phyloP scores from a whole-genome alignment of 2,113 vertebrate species.

The Psittacula cyanocephala region DNA sequence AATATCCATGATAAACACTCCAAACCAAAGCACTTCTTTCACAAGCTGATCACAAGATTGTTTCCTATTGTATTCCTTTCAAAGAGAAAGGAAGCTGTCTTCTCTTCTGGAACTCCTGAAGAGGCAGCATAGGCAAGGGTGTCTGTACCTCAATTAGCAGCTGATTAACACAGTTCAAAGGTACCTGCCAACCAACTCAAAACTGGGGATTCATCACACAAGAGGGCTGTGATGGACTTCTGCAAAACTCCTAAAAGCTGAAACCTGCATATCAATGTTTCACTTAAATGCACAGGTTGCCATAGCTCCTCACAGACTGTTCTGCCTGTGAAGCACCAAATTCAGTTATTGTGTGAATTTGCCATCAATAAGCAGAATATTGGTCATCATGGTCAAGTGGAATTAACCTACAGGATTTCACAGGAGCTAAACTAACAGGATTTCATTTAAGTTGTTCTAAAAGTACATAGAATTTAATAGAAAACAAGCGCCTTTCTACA shows the following conservation, averaged over 20 bases:
- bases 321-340: not conserved
- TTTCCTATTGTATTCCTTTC: not conserved
- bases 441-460: not conserved
- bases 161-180: not conserved
- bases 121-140: not conserved
- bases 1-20: too few relatives aligned
- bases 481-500: not conserved
- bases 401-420: not conserved
- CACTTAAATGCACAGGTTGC: not conserved
- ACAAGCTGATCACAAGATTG: not conserved
- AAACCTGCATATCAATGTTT: not conserved
- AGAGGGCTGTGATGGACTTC: rapidly evolving
- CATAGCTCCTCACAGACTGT: not conserved
- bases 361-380: not conserved
- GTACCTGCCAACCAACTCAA: not conserved
- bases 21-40: not conserved
- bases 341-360: not conserved
- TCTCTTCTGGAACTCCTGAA: not conserved
- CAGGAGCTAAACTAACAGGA: not conserved
- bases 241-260: not conserved
- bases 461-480: not conserved
- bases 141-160: not conserved
- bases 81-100: not conserved
- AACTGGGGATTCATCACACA: not conserved
- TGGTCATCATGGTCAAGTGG: not conserved